phyloP scores from a whole-genome alignment of 2,797 vertebrate species.

The Threskiornis aethiopicus region DNA sequence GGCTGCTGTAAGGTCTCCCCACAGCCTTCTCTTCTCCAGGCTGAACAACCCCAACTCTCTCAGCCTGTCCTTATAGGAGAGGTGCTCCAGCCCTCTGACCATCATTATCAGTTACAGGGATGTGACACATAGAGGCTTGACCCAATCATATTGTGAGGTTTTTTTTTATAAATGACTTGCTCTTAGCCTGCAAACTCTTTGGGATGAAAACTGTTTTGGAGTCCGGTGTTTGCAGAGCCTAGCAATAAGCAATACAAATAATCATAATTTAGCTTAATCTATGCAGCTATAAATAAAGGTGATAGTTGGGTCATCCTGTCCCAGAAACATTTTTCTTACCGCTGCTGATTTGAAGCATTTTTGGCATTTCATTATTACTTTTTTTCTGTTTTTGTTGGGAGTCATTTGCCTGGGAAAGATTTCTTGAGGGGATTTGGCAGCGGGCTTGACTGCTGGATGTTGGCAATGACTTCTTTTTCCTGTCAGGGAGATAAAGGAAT shows the following conservation, averaged over 20 bases:
- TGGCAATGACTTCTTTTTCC: neutral
- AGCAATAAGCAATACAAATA: neutral
- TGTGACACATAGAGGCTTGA: rapidly evolving
- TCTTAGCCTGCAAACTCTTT: neutral
- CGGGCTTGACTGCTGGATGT: neutral
- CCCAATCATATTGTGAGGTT: neutral
- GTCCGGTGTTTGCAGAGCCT: neutral
- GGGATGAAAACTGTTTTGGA: neutral
- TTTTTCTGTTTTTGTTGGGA: neutral
- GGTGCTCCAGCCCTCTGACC: no score
- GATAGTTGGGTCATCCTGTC: neutral
- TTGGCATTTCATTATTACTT: neutral
- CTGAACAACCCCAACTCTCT: no score
- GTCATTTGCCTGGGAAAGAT: neutral
- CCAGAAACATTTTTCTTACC: neutral
- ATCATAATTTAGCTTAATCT: neutral
- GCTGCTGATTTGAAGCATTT: neutral
- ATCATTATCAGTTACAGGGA: neutral
- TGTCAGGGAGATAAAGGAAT: neutral
- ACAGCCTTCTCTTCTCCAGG: no score
- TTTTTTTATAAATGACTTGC: neutral
- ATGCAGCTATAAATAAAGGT: neutral
- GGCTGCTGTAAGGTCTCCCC: no score
- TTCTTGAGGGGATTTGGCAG: neutral
- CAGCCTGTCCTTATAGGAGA: no score